These are phyloP conservation scores for Heteromyza rotundicornis DNA, from an alignment of 2,888 invertebrate species.

Conservation along the genomic window DNA sequence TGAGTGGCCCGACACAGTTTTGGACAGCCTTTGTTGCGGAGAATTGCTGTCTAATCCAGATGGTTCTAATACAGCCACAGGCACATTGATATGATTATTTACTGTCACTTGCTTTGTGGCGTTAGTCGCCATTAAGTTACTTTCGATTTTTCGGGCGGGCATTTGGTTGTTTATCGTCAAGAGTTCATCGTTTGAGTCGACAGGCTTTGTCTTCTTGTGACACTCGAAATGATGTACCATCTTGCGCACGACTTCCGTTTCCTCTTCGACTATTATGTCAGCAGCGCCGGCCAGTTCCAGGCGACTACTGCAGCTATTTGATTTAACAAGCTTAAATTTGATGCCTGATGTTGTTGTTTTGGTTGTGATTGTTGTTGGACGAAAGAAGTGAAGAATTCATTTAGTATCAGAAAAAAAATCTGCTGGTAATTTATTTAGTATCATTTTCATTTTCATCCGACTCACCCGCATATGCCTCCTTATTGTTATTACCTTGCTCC, in stretches of 20 bases:
- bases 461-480: slow-evolving; percentile 46
- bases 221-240: slow-evolving; percentile 60
- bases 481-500: slow-evolving; percentile 4
- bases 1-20: slow-evolving; percentile 3
- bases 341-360: slow-evolving; percentile 67
- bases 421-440: background rate
- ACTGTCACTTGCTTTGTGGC: slow-evolving; percentile 50
- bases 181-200: slow-evolving; percentile 25
- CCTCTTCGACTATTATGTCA: slow-evolving; percentile 33
- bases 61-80: background rate
- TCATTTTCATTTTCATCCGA: background rate
- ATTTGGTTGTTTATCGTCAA: slow-evolving; percentile 64
- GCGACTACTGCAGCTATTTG: slow-evolving; percentile 85
- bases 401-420: background rate
- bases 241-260: slow-evolving; percentile 59
- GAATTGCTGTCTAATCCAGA: too few relatives aligned
- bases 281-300: slow-evolving; percentile 76
- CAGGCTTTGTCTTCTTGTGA: slow-evolving; percentile 23
- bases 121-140: slow-evolving; percentile 26
- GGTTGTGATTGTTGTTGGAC: too few relatives aligned
- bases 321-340: slow-evolving; percentile 82
- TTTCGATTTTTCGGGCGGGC: slow-evolving; percentile 58
- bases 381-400: background rate
- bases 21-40: too few relatives aligned
- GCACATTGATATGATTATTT: slow-evolving; percentile 62